These are phyloP conservation scores for Cotesia congregata DNA, from an alignment of 2,888 invertebrate species.

Conservation along the genomic window DNA sequence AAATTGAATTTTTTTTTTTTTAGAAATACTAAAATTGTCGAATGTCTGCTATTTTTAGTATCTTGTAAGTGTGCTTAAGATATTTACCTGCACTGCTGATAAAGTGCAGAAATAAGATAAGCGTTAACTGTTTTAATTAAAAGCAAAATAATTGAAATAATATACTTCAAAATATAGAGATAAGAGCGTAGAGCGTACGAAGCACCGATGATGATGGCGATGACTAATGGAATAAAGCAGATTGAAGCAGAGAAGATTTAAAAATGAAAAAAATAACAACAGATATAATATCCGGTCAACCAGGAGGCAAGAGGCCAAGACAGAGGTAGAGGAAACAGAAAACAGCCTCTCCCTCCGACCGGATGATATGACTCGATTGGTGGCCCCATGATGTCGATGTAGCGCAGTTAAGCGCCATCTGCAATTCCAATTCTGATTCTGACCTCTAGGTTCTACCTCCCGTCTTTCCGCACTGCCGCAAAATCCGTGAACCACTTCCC, in stretches of 20 bases:
- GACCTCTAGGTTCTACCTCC: constrained; percentile 51
- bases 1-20: too few relatives aligned
- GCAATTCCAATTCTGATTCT: constrained; percentile 61
- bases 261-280: too few relatives aligned
- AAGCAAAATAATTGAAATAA: neutral
- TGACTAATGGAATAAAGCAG: neutral
- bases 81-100: neutral
- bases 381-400: constrained; percentile 53
- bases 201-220: neutral
- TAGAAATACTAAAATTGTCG: too few relatives aligned
- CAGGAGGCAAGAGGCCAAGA: constrained; percentile 43
- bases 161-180: neutral
- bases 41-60: too few relatives aligned
- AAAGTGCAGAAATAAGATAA: neutral
- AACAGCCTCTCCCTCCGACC: constrained; percentile 52
- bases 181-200: too few relatives aligned
- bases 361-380: constrained; percentile 57
- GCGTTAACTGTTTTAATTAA: neutral
- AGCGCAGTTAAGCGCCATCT: constrained; percentile 63
- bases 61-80: neutral
- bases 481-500: constrained; percentile 46
- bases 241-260: neutral
- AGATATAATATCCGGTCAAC: neutral
- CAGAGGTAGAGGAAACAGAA: constrained; percentile 34
- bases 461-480: constrained; percentile 45